Percentiles rank a stretch among this genome's conserved stretches.
These are phyloP conservation scores for Eueides isabella DNA, from an alignment of 1,140 invertebrate species.

Conservation along the genomic window DNA sequence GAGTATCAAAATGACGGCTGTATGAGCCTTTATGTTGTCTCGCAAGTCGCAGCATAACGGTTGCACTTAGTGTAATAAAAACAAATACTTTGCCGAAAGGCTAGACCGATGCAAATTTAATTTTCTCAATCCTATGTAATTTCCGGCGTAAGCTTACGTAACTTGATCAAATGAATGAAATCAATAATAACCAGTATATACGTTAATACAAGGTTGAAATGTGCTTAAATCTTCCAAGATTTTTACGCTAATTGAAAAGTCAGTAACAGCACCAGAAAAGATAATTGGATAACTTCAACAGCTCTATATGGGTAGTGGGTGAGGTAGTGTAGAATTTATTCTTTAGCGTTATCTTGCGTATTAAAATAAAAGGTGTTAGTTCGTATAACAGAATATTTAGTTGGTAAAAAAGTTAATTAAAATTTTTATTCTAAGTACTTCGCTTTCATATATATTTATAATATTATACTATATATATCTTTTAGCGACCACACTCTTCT, in stretches of 20 bases:
- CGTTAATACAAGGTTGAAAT: background rate
- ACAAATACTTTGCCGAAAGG: background rate
- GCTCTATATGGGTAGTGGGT: background rate
- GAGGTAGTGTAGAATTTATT: background rate
- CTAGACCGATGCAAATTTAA: background rate
- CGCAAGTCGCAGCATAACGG: background rate
- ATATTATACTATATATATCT: too few relatives aligned
- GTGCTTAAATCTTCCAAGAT: background rate
- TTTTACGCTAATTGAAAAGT: conserved; percentile 9
- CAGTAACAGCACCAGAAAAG: conserved; percentile 9
- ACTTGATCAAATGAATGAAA: background rate
- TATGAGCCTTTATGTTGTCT: background rate
- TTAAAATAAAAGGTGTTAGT: background rate
- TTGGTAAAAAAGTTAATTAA: background rate
- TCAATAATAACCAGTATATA: background rate
- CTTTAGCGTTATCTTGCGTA: background rate
- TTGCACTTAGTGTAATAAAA: background rate
- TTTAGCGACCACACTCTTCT: background rate
- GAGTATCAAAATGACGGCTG: background rate
- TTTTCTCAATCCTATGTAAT: background rate
- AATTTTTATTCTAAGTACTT: too few relatives aligned
- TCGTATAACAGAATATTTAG: background rate
- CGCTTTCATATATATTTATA: background rate
- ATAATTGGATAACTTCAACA: conserved; percentile 12
- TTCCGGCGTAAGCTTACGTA: background rate